Evolutionary conservation across 2,113 vertebrate species (phyloP).

Genomic region (Aspidoscelis tigris): DNA sequence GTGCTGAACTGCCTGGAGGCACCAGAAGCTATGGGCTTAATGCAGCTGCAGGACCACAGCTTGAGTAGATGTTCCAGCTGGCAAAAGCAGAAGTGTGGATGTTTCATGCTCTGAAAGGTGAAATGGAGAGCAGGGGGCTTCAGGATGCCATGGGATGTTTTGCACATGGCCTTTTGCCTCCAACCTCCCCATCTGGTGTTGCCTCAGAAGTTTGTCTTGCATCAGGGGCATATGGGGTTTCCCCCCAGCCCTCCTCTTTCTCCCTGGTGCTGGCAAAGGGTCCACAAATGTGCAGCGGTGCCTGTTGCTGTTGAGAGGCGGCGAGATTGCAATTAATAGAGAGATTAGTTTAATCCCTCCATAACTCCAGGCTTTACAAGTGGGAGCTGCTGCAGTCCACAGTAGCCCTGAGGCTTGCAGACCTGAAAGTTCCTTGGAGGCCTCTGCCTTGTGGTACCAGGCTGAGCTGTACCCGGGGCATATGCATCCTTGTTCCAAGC

Average conservation of each 20-base stretch:
- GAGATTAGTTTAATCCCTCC: conserved; percentile 53
- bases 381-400: not conserved
- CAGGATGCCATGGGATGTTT: too few species aligned
- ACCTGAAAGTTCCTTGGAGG: not conserved
- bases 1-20: too few species aligned
- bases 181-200: too few species aligned
- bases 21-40: too few species aligned
- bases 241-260: not conserved
- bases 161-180: too few species aligned
- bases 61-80: too few species aligned
- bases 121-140: too few species aligned
- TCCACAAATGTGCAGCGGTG: not conserved
- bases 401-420: fast-evolving
- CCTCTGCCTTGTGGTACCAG: not conserved
- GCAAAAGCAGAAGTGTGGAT: too few species aligned
- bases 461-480: fast-evolving
- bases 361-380: not conserved
- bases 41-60: too few species aligned
- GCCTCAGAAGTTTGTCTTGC: not conserved
- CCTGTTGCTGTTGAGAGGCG: conserved; percentile 36
- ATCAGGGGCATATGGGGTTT: not conserved
- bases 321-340: conserved; percentile 51
- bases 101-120: too few species aligned
- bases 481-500: fast-evolving
- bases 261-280: not conserved